Percentiles rank a stretch among this genome's conserved stretches.
These are phyloP conservation scores for Nebria ingens DNA, from an alignment of 1,140 invertebrate genomes.

Conservation along the genomic window DNA sequence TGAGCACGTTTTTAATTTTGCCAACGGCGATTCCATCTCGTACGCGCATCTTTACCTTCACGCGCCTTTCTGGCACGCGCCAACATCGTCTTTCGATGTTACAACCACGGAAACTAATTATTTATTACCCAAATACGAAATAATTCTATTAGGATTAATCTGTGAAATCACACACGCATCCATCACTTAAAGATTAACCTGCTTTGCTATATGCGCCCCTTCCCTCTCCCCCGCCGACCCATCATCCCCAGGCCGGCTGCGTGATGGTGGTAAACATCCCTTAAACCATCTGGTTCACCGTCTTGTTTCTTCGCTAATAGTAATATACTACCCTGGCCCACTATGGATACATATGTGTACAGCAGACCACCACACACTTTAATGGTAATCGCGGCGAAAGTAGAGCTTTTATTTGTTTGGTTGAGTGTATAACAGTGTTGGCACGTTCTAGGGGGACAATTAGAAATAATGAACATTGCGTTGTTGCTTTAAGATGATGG, in stretches of 20 bases:
- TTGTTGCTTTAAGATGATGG: constrained; percentile 21
- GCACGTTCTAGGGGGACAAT: constrained; percentile 25
- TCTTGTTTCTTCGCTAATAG: constrained; percentile 21
- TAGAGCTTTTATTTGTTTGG: too few species aligned
- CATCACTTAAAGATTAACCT: too few species aligned
- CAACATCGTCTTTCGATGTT: too few species aligned
- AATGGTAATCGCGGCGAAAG: neutral
- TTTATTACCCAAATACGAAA: too few species aligned
- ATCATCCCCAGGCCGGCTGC: neutral
- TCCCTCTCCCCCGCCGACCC: neutral
- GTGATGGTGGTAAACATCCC: neutral
- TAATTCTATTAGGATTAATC: too few species aligned
- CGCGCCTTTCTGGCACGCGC: neutral
- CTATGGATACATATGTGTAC: constrained; percentile 29
- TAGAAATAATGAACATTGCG: constrained; percentile 28
- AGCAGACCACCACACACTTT: constrained; percentile 16
- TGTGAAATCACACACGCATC: too few species aligned
- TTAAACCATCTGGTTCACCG: neutral
- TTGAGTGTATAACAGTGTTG: constrained; percentile 15
- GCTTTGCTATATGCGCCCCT: neutral
- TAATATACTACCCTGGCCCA: constrained; percentile 28
- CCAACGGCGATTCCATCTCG: neutral
- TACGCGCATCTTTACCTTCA: neutral
- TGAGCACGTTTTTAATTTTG: neutral
- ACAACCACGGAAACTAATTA: too few species aligned